Base-by-base conservation (phyloP, 2,797 vertebrate species). In the Capromys pilorides region DNA sequence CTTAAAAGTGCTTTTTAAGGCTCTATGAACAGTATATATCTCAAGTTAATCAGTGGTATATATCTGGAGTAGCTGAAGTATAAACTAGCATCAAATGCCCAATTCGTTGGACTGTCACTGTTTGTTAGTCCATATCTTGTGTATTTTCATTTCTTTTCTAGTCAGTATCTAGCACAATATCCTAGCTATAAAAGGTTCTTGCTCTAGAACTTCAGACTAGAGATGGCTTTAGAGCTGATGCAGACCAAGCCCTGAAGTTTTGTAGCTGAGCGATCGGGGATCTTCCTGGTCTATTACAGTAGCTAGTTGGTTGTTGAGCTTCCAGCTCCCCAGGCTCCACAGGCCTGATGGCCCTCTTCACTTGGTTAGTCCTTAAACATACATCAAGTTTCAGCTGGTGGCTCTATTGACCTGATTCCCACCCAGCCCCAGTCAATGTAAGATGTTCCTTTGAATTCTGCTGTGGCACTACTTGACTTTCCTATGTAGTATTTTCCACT, bases 401-500 rank as follows among this genome's bases (percentile, higher is more conserved):
- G 45, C 31, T 36, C 26, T 21, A 87, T 31, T 92, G 6, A 57
- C 22, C 59, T n/a, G 90, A 31, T 14, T 54, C 59, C 18, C 9
- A 64, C 6, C 6, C 16, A 45, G 24, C 14, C 71, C 59, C 71
- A 54, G 14, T 66, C 61, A 83, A 83, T 73, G 86, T 62, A 62
- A 88, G 31, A 19, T 90, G 39, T 90, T 36, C 88, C 28, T 91
- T 88, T 31, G 64, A 78, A 78, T 89, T 91, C 77, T 89, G 39
- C 78, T 41, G 73, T 51, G 91, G 57, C 5, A 67, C 33, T 14
- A 51, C 54, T 69, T 87, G 31, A 57, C 67, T 69, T 86, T 71
- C 54, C 16, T 33, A 11, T 2, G 33, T 21, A 59, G 62, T 26
- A 88, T 71, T 90, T 92, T 19, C 82, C 7, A 96, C 39, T 33